phyloP scores from a whole-genome alignment of 2,113 vertebrate genomes.

The Malurus alboscapulatus region DNA sequence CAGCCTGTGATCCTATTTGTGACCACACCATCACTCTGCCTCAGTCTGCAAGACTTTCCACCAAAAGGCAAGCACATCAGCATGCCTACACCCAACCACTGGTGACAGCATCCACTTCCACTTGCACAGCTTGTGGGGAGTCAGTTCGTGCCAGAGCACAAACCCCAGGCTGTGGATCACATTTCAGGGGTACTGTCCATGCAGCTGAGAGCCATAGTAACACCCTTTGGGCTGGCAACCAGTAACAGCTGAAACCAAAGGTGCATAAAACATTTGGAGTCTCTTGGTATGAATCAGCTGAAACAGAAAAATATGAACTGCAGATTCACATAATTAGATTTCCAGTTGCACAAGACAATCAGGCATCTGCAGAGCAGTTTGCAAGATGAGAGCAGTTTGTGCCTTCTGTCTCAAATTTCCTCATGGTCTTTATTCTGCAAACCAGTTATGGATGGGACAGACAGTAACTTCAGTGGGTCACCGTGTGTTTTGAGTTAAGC shows the following conservation, averaged over 20 bases:
- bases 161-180: neutral
- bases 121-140: conserved; percentile 30
- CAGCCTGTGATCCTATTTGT: neutral
- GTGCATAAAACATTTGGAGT: neutral
- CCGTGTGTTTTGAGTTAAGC: neutral
- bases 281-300: neutral
- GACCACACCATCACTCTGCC: fast-evolving
- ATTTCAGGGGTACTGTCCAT: neutral
- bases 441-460: neutral
- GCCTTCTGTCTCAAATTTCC: conserved; percentile 18
- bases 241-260: neutral
- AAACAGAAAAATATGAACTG: neutral
- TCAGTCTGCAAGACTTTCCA: neutral
- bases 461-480: neutral
- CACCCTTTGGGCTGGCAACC: neutral
- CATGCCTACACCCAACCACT: neutral
- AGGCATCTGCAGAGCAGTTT: conserved; percentile 9
- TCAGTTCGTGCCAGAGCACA: neutral
- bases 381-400: neutral
- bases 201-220: neutral
- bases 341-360: neutral
- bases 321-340: neutral
- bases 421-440: neutral
- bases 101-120: neutral
- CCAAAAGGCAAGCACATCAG: neutral